Base-by-base conservation (phyloP, 2,888 invertebrate species). In the Fabriciana adippe region DNA sequence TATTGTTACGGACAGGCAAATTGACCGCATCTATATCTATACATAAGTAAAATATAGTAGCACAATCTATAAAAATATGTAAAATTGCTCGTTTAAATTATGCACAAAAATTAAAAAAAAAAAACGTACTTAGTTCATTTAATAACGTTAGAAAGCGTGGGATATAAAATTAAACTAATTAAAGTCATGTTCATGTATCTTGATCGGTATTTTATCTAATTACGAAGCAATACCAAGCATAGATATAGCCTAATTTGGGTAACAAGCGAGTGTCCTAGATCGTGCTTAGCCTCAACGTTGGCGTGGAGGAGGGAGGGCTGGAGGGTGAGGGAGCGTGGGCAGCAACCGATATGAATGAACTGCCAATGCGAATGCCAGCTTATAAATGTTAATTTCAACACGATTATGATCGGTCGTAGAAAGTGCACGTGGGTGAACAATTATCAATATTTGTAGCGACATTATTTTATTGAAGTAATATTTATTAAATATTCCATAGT, bases 321-420 rank as follows among this genome's bases (percentile, higher is more conserved):
- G 73, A 55, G 67, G 69, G 66, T 69, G 76, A 73, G 71, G 65
- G 41, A 63, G 69, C 76, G 76, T 78, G 76, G 79, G 76, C 64
- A 45, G 70, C 53, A 48, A 69, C 60, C 62, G 73, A 74, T 72
- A 81, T 86, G 84, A 86, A 87, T 85, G 88, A 83, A 82, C 76
- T 72, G 74, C 79, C 64, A 72, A 71, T 71, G 66, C 79, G 72
- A 60, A 63, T 66, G 48, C 61, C 56, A 41, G 11, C 35, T 71
- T 72, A 70, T 68, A 69, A 67, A 69, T 70, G 70, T 57, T 69
- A 67, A 73, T 77, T 77, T 76, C 73, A 67, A 75, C 73, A 76
- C 66, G 71, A 75, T 73, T 72, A 71, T 72, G 68, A 73, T 75
- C 72, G 73, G 66, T 71, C 64, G 72, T 72, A 74, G 74, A 76